Evolutionary conservation across 2,888 invertebrate species (phyloP), one percentile per base, ranked within the genome.

Genomic region (Criorhina ranunculi): DNA sequence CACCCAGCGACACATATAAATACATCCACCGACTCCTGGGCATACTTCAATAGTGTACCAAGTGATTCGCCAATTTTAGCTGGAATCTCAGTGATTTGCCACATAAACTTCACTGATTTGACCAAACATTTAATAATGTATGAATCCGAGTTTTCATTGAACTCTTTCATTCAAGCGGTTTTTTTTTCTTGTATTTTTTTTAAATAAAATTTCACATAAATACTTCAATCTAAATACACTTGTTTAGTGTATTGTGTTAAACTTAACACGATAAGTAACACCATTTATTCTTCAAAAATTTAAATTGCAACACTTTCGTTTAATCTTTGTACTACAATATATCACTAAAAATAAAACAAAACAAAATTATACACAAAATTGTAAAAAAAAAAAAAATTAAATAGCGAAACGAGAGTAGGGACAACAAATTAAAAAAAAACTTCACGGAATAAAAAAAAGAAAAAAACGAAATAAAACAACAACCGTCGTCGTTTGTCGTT

Each of bases 1-100:
- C 90, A 92, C 91, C 91, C 90, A 88, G 91, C 90, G 87, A 91
- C 91, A 89, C 92, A 92, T 88, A 92, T 90, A 89, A 92, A 89
- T 83, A 89, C 89, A 88, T 91, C 91, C 87, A 92, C 90, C 49
- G 92, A 92, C 81, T 91, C 90, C 87, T 92, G 92, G 73, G 92
- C 92, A 89, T 92, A 92, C 87, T 91, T 90, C 81, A 91, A 90
- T 75, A 93, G 88, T 70, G 91, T 90, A 87, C 91, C 90, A 69
- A 93, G 88, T 69, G 92, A 91, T 86, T 90, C 90, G 88, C 92
- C 92, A 88, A 92, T 90, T 90, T 92, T 92, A 79, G 89, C 89
- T 75, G 92, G 91, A 88, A 92, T 89, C 87, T 91, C 90, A 77
- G 91, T 90, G 87, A 92, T 90, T 88, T 91, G 91, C 91, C 91